Conservation (phyloP, 2,888 invertebrate species). For the Spatulosminthurus flaviceps region DNA sequence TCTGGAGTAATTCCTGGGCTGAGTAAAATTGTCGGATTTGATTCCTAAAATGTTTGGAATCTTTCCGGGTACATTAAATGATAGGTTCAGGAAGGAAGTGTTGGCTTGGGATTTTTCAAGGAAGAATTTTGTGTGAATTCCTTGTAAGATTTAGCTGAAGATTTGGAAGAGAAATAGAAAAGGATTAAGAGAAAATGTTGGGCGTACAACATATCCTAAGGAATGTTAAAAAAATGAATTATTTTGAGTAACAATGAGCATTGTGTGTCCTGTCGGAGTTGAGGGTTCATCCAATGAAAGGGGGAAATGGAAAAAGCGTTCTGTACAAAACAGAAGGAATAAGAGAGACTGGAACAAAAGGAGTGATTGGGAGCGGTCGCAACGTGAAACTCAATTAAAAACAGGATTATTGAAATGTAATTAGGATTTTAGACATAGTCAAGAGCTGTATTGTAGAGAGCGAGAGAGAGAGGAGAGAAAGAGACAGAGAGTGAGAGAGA, state of each 20-base stretch:
- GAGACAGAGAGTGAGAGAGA: slow-evolving; percentile 25
- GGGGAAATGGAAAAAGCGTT: slow-evolving; percentile 27
- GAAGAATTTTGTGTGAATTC: too few relatives aligned
- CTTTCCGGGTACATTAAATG: too few relatives aligned
- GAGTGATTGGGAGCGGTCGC: slow-evolving; percentile 19
- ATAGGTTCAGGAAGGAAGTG: too few relatives aligned
- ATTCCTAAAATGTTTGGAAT: too few relatives aligned
- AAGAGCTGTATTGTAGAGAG: slow-evolving; percentile 36
- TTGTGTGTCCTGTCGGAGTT: background rate
- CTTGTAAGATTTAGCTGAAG: too few relatives aligned
- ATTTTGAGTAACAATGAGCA: slow-evolving; percentile 10
- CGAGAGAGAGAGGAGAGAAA: background rate
- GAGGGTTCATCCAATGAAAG: background rate
- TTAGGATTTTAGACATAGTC: slow-evolving; percentile 31
- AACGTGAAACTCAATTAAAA: slow-evolving; percentile 42
- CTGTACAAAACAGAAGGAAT: background rate
- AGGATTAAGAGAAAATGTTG: background rate
- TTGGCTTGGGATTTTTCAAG: too few relatives aligned
- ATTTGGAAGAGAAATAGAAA: background rate
- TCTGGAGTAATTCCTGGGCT: too few relatives aligned
- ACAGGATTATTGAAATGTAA: slow-evolving; percentile 46
- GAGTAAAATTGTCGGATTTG: too few relatives aligned
- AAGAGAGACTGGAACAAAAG: background rate
- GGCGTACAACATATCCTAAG: background rate
- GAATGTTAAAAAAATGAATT: slow-evolving; percentile 12